Conservation (phyloP, 1,140 invertebrate genomes). For the Centruroides sculpturatus region DNA sequence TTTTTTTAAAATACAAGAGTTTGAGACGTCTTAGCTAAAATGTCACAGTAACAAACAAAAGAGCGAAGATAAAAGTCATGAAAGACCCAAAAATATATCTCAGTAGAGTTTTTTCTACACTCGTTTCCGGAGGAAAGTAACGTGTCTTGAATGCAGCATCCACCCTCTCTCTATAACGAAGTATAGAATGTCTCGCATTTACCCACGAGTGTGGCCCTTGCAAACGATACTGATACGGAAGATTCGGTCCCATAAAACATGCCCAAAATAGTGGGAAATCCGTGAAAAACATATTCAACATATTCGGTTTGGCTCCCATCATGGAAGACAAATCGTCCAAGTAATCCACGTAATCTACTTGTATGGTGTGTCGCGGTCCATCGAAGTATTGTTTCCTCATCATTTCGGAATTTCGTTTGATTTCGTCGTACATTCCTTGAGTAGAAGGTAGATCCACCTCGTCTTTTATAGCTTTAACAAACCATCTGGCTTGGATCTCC, state of each 20-base stretch:
- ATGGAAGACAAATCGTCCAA: slow-evolving; percentile 33
- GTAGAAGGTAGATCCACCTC: slow-evolving; percentile 19
- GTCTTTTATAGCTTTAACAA: slow-evolving; percentile 11
- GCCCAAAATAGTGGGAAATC: slow-evolving; percentile 27
- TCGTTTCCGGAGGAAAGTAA: too few species aligned
- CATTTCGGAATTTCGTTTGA: slow-evolving; percentile 20
- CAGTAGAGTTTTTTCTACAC: too few species aligned
- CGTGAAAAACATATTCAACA: slow-evolving; percentile 23
- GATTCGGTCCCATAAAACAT: slow-evolving; percentile 28
- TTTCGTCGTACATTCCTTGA: slow-evolving; percentile 27
- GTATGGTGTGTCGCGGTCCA: slow-evolving; percentile 28
- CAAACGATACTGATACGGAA: slow-evolving; percentile 36
- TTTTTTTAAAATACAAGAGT: too few species aligned
- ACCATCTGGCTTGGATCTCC: slow-evolving; percentile 29
- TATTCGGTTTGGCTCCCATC: slow-evolving; percentile 30
- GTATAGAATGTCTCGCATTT: slow-evolving; percentile 31
- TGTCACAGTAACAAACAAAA: too few species aligned
- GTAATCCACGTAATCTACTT: slow-evolving; percentile 31
- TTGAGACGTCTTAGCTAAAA: too few species aligned
- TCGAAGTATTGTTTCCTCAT: slow-evolving; percentile 16
- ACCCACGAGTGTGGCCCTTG: slow-evolving; percentile 30
- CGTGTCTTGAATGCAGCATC: slow-evolving; percentile 6
- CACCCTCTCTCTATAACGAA: slow-evolving; percentile 13
- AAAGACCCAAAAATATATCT: too few species aligned
- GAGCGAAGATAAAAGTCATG: too few species aligned